Percentiles rank a stretch among this genome's conserved stretches.
These are phyloP conservation scores for Grus americana DNA, from an alignment of 2,113 vertebrate genomes.

Conservation along the genomic window DNA sequence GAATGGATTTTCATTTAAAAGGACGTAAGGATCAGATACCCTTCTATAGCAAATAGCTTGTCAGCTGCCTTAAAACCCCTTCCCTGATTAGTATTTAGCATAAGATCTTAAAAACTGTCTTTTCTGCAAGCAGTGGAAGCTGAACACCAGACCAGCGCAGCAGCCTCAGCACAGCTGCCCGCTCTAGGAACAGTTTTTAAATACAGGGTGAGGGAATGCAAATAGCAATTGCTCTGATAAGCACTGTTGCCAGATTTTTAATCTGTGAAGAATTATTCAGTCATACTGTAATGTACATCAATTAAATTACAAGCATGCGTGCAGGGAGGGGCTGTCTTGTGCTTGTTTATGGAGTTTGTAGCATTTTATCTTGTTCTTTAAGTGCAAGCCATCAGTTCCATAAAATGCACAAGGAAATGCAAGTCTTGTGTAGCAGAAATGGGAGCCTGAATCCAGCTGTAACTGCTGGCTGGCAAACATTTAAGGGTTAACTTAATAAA, in stretches of 20 bases:
- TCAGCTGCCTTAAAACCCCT: background rate
- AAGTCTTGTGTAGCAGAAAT: background rate
- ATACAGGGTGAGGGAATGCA: background rate
- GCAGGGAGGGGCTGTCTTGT: background rate
- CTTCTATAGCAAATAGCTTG: background rate
- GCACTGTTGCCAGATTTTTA: background rate
- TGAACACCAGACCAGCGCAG: background rate
- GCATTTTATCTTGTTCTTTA: background rate
- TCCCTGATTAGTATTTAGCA: background rate
- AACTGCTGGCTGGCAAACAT: background rate
- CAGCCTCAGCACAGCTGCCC: background rate
- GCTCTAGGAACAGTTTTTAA: background rate
- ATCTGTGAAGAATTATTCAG: background rate
- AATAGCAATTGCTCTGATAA: background rate
- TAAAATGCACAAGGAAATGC: background rate
- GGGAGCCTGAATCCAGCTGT: background rate
- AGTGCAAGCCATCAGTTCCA: background rate
- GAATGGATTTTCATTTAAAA: background rate
- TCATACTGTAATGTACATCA: background rate
- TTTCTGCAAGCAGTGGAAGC: background rate
- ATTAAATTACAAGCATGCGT: background rate
- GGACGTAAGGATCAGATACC: background rate
- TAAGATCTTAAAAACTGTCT: background rate
- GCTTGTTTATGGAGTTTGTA: background rate
- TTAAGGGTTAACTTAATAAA: constrained; percentile 4